Conservation (phyloP, 2,888 invertebrate genomes). For the Clanis bilineata region DNA sequence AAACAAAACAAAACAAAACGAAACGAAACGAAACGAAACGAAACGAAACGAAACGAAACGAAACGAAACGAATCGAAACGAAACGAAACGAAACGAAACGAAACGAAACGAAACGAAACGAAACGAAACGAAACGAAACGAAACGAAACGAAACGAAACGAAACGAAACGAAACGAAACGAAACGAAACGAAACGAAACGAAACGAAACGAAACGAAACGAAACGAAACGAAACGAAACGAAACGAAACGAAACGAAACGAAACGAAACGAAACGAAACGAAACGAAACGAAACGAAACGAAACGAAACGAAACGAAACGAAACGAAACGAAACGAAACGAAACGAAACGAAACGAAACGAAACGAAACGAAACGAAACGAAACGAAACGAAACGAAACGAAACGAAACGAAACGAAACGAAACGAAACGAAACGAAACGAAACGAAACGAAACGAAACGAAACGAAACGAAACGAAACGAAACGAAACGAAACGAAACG, state of each 20-base stretch:
- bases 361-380: slow-evolving; percentile 26
- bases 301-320: slow-evolving; percentile 26
- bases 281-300: slow-evolving; percentile 28
- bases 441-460: slow-evolving; percentile 31
- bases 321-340: slow-evolving; percentile 28
- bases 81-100: slow-evolving; percentile 21
- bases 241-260: slow-evolving; percentile 24
- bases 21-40: slow-evolving; percentile 19
- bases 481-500: slow-evolving; percentile 30
- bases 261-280: slow-evolving; percentile 27
- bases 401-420: slow-evolving; percentile 28
- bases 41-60: slow-evolving; percentile 22
- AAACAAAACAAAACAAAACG: no score
- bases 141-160: slow-evolving; percentile 27
- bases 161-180: slow-evolving; percentile 32
- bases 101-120: slow-evolving; percentile 23
- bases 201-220: slow-evolving; percentile 26
- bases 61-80: slow-evolving; percentile 1
- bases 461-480: slow-evolving; percentile 32
- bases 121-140: slow-evolving; percentile 19
- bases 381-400: slow-evolving; percentile 28
- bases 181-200: slow-evolving; percentile 31
- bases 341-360: slow-evolving; percentile 26
- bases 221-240: slow-evolving; percentile 24
- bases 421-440: slow-evolving; percentile 28